A percentile compares a stretch with the other conserved stretches of the same genome.
These are phyloP conservation scores for Myathropa florea DNA, from an alignment of 2,888 invertebrate species.

Conservation along the genomic window DNA sequence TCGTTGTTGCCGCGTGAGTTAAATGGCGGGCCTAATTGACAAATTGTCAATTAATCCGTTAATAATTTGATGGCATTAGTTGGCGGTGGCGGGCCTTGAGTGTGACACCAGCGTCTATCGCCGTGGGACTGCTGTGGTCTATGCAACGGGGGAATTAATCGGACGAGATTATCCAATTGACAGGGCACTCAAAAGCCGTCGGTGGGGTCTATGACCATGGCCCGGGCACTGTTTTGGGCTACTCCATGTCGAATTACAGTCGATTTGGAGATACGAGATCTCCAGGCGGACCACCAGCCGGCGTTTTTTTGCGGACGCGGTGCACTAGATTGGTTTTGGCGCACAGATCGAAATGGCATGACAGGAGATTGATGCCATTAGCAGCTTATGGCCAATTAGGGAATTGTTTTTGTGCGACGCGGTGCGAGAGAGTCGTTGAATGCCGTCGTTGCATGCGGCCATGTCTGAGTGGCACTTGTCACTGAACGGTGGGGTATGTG, in stretches of 20 bases:
- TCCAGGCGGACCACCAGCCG: no score
- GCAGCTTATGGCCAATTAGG: not conserved
- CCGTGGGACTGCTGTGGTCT: not conserved
- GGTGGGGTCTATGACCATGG: conserved; percentile 9
- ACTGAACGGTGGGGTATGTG: not conserved
- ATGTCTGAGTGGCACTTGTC: not conserved
- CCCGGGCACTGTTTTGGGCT: conserved; percentile 5
- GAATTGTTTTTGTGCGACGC: not conserved
- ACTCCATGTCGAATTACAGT: conserved; percentile 15
- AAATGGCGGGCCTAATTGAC: conserved; percentile 9
- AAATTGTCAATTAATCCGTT: conserved; percentile 55
- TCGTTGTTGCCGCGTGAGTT: not conserved
- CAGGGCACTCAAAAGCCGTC: not conserved
- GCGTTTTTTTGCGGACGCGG: conserved; percentile 11
- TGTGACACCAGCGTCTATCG: not conserved
- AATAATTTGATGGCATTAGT: conserved; percentile 32
- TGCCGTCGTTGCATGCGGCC: not conserved
- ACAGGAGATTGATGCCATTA: not conserved
- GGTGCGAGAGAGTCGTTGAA: not conserved
- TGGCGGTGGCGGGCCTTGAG: not conserved
- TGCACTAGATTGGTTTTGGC: conserved; percentile 1
- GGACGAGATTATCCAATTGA: conserved; percentile 30
- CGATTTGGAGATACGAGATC: conserved; percentile 14
- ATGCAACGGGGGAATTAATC: not conserved
- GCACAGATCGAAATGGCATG: not conserved